These are phyloP conservation scores for Oophaga pumilio DNA, from an alignment of 2,113 vertebrate species.

Conservation along the genomic window DNA sequence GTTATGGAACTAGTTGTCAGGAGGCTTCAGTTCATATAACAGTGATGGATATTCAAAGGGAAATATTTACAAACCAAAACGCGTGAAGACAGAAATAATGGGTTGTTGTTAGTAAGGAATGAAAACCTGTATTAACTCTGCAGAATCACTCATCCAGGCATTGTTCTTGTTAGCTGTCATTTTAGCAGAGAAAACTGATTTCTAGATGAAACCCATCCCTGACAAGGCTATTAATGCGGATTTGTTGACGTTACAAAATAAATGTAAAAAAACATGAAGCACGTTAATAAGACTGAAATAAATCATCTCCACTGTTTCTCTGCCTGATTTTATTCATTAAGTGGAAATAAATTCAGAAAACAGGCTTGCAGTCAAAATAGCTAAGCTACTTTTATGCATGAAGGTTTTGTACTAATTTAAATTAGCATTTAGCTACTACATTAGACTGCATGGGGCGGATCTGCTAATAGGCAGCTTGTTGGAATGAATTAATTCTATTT, in stretches of 20 bases:
- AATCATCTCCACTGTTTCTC: background rate
- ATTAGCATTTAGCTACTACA: conserved; percentile 33
- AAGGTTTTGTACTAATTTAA: conserved; percentile 38
- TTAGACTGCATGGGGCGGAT: conserved; percentile 27
- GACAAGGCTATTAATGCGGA: conserved; percentile 21
- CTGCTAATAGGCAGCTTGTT: conserved; percentile 36
- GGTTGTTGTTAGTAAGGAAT: conserved; percentile 2
- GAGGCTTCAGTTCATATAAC: background rate
- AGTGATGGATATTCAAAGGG: background rate
- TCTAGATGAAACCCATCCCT: background rate
- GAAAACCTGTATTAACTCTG: background rate
- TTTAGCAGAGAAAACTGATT: conserved; percentile 6
- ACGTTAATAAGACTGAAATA: conserved; percentile 2
- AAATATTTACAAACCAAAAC: background rate
- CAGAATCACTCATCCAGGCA: background rate
- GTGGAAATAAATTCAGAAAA: conserved; percentile 33
- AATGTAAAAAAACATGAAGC: conserved; percentile 4
- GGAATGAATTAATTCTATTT: conserved; percentile 32
- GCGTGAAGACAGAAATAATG: background rate
- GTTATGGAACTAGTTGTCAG: too few relatives aligned
- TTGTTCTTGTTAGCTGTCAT: conserved; percentile 2
- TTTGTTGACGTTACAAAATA: conserved; percentile 27
- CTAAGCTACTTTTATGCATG: conserved; percentile 26
- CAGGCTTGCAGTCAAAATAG: conserved; percentile 13
- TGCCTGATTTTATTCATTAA: conserved; percentile 29